Evolutionary conservation across 2,113 vertebrate species (phyloP).

Genomic region (Cryptomyrus ogoouensis): DNA sequence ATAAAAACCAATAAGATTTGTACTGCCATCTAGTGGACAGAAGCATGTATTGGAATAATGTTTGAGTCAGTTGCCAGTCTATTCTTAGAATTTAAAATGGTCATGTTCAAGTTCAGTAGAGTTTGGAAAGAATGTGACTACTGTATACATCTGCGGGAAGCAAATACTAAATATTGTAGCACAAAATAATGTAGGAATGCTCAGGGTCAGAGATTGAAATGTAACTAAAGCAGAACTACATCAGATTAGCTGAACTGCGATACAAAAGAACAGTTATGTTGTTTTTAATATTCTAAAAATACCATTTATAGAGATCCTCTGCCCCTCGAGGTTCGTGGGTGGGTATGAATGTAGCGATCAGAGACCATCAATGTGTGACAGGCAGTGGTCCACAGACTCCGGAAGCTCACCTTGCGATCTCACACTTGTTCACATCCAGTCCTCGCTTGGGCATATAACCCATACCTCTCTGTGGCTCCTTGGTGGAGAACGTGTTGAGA

Average conservation of each 20-base stretch:
- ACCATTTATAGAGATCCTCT: background rate
- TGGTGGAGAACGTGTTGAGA: slow-evolving; percentile 88
- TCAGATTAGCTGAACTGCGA: background rate
- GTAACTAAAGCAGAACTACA: background rate
- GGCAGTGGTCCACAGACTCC: too few species aligned
- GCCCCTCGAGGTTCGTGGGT: background rate
- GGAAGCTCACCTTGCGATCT: slow-evolving; percentile 81
- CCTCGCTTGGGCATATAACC: slow-evolving; percentile 97
- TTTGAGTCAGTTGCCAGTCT: background rate
- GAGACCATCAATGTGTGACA: background rate
- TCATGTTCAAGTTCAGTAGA: background rate
- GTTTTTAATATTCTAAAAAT: background rate
- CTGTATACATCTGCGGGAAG: background rate
- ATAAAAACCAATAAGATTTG: background rate
- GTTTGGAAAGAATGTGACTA: background rate
- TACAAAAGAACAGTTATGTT: background rate
- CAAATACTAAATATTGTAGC: background rate
- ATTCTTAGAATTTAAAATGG: background rate
- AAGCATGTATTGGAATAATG: background rate
- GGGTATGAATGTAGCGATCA: background rate
- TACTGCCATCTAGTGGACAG: slow-evolving; percentile 51
- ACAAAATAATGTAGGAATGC: background rate
- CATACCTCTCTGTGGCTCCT: slow-evolving; percentile 97
- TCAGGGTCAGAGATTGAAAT: background rate
- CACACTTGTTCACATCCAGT: slow-evolving; percentile 95